A percentile compares a stretch with the other conserved stretches of the same genome.
Evolutionary conservation across 2,113 vertebrate genomes (phyloP).

Genomic region (Lamprotornis superbus): DNA sequence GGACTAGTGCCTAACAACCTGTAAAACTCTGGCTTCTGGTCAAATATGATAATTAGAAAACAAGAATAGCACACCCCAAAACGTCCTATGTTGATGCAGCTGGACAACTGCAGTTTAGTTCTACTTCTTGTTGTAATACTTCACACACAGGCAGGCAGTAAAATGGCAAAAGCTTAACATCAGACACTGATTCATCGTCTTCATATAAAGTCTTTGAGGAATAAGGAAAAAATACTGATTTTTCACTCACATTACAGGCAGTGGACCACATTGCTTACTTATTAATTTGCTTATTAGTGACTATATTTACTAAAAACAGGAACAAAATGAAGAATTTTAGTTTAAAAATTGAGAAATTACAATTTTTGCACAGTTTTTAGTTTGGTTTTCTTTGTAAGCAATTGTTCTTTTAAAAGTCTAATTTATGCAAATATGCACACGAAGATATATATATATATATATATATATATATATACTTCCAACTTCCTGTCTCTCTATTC

Average conservation of each 20-base stretch:
- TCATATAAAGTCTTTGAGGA: background rate
- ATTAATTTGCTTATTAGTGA: background rate
- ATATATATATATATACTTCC: too few species aligned
- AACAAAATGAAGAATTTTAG: background rate
- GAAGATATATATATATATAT: background rate
- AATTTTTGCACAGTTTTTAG: background rate
- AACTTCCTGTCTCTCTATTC: background rate
- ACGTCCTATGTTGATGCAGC: background rate
- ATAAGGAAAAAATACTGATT: background rate
- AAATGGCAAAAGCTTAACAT: background rate
- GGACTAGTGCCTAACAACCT: background rate
- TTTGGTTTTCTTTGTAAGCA: background rate
- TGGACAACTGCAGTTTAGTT: background rate
- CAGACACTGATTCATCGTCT: background rate
- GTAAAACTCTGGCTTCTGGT: background rate
- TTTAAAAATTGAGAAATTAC: background rate
- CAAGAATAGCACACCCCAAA: background rate
- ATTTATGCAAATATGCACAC: background rate
- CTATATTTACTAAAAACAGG: background rate
- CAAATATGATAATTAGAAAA: background rate
- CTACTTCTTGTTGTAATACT: rapidly evolving
- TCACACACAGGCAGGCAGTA: background rate
- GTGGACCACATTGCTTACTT: background rate
- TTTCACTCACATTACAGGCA: background rate
- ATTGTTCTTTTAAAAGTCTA: background rate